Evolutionary conservation across 2,797 vertebrate species (phyloP), one percentile per base, ranked within the genome.

Genomic region (Onychomys torridus): DNA sequence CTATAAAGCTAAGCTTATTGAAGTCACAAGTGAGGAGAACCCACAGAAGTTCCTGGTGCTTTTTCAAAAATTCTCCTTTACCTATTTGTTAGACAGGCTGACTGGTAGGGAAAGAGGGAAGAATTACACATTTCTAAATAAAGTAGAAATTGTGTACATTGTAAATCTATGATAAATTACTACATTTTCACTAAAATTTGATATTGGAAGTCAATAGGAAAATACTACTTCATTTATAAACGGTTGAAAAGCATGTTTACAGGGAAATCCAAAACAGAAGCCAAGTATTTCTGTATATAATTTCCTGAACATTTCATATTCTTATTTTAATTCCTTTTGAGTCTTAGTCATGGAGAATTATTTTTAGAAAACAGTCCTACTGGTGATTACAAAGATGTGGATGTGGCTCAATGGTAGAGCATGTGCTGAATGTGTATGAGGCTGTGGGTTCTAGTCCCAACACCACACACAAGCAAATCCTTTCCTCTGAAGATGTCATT

Each of bases 181-280:
- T 19, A 75, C 79, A 57, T 87, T 37, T 90, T 79, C 71, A 43
- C 49, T 49, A n/a, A 90, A 71, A 21, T 71, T 55, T 61, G 77
- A 37, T 59, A 37, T 27, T 86, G 25, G 37, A 95, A 95, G 67
- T 94, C 67, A 94, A 40, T 75, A 79, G 17, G 57, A 90, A 40
- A 91, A 78, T 93, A 37, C 78, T 32, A 76, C 43, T 89, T 93
- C 49, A 93, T 90, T 94, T 94, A 61, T 29, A 90, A 88, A 92
- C 85, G 95, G 32, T 67, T 92, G 82, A 94, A 93, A 82, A 61
- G 57, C 16, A 77, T 82, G 55, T 77, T 84, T 61, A 75, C 27
- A 29, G 81, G 89, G 40, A 88, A 79, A 79, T 93, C 23, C 78
- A 10, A 79, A 85, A 46, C 77, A 69, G 29, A 83, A 88, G 4